Percentiles rank a stretch among this genome's conserved stretches.
Evolutionary conservation across 2,888 invertebrate species (phyloP).

Genomic region (Mesorhabditis sp.): DNA sequence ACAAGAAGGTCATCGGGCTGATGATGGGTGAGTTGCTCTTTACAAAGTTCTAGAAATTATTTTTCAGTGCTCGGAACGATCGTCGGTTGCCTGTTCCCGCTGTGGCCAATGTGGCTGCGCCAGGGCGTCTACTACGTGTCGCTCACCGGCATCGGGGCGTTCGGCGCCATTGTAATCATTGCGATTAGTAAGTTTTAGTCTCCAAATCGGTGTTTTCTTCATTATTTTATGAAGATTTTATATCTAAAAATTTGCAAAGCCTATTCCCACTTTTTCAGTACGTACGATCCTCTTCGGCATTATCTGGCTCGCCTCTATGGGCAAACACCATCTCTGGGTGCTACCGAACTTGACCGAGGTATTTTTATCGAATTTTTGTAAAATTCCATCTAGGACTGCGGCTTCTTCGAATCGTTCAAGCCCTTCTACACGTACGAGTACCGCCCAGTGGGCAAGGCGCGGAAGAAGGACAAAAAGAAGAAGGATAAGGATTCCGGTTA

Average conservation of each 20-base stretch:
- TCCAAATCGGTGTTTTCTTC: not conserved
- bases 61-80: slow-evolving; percentile 82
- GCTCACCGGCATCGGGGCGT: slow-evolving; percentile 86
- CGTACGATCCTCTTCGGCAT: slow-evolving; percentile 85
- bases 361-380: slow-evolving; percentile 7
- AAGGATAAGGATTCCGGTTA: slow-evolving; percentile 27
- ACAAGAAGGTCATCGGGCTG: slow-evolving; percentile 62
- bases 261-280: slow-evolving; percentile 61
- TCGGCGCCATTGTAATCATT: slow-evolving; percentile 85
- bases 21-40: slow-evolving; percentile 54
- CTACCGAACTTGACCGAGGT: slow-evolving; percentile 96
- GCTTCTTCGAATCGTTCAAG: slow-evolving; percentile 97
- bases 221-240: not conserved
- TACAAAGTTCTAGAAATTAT: not conserved
- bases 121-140: slow-evolving; percentile 94
- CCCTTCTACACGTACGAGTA: slow-evolving; percentile 72
- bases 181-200: slow-evolving; percentile 68
- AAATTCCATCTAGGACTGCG: slow-evolving; percentile 71
- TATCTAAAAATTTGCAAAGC: slow-evolving; percentile 1
- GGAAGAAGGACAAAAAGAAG: slow-evolving; percentile 20
- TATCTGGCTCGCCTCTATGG: slow-evolving; percentile 81
- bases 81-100: slow-evolving; percentile 92
- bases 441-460: slow-evolving; percentile 16
- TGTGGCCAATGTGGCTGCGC: slow-evolving; percentile 82
- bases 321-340: slow-evolving; percentile 91